Evolutionary conservation across 2,113 vertebrate genomes (phyloP).

Genomic region (Nasalis larvatus): DNA sequence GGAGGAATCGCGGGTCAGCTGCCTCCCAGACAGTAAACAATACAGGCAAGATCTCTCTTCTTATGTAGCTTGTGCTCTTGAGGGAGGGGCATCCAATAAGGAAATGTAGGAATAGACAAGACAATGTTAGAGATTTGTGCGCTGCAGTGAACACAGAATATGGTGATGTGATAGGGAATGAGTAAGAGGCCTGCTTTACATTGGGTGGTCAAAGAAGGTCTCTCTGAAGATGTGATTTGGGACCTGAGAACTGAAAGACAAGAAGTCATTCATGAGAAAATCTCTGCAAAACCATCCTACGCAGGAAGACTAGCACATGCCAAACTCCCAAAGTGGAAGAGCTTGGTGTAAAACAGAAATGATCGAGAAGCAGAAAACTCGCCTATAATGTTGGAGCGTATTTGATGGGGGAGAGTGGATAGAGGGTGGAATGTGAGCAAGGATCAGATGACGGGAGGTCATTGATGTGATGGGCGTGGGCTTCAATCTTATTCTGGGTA

Average conservation of each 20-base stretch:
- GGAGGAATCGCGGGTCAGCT: not conserved
- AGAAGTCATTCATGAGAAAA: not conserved
- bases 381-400: accelerated
- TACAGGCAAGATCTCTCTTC: not conserved
- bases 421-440: too few relatives aligned
- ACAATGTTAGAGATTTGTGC: not conserved
- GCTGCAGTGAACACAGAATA: accelerated
- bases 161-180: not conserved
- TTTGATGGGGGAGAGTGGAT: not conserved
- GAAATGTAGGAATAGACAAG: not conserved
- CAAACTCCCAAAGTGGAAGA: not conserved
- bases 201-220: not conserved
- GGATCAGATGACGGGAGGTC: too few relatives aligned
- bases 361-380: accelerated
- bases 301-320: not conserved
- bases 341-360: not conserved
- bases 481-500: too few relatives aligned
- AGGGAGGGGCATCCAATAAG: not conserved
- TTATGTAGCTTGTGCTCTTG: accelerated
- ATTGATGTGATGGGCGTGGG: too few relatives aligned
- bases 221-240: not conserved
- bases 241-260: not conserved
- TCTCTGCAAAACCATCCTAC: not conserved
- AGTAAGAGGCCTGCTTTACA: not conserved
- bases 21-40: not conserved